Conservation (phyloP, 2,888 invertebrate genomes). For the Amblyjoppa fuscipennis region DNA sequence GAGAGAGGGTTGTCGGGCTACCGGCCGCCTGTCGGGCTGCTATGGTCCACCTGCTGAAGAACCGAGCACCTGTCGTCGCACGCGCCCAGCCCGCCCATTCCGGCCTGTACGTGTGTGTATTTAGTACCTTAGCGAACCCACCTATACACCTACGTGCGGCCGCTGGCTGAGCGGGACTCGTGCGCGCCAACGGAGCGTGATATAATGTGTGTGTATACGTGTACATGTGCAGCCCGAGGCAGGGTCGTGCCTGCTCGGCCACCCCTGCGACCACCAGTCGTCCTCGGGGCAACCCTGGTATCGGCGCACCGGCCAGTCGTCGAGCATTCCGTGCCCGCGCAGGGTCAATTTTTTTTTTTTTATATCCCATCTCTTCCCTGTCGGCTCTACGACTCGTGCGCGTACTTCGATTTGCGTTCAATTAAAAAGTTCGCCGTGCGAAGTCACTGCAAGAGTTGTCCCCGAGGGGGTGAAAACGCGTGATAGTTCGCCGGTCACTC, state of each 20-base stretch:
- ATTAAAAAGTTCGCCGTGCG: not conserved
- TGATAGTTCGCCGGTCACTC: not conserved
- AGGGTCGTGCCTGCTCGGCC: slow-evolving; percentile 47
- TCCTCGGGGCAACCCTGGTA: slow-evolving; percentile 57
- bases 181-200: slow-evolving; percentile 45
- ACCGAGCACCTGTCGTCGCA: slow-evolving; percentile 79
- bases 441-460: not conserved
- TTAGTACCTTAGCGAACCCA: not conserved
- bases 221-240: slow-evolving; percentile 29
- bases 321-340: not conserved
- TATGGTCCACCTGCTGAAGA: slow-evolving; percentile 81
- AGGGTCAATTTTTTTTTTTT: slow-evolving; percentile 15
- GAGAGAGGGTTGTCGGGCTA: slow-evolving; percentile 66
- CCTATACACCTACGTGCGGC: slow-evolving; percentile 7
- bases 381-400: not conserved
- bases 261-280: slow-evolving; percentile 69
- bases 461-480: slow-evolving; percentile 4
- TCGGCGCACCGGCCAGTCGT: slow-evolving; percentile 46
- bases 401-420: not conserved
- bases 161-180: slow-evolving; percentile 39
- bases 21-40: slow-evolving; percentile 67
- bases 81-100: slow-evolving; percentile 74
- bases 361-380: not conserved
- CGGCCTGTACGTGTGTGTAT: not conserved
- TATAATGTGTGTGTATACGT: slow-evolving; percentile 22